Base-by-base conservation (phyloP, 2,797 vertebrate species). In the Xiphophorus birchmanni region DNA sequence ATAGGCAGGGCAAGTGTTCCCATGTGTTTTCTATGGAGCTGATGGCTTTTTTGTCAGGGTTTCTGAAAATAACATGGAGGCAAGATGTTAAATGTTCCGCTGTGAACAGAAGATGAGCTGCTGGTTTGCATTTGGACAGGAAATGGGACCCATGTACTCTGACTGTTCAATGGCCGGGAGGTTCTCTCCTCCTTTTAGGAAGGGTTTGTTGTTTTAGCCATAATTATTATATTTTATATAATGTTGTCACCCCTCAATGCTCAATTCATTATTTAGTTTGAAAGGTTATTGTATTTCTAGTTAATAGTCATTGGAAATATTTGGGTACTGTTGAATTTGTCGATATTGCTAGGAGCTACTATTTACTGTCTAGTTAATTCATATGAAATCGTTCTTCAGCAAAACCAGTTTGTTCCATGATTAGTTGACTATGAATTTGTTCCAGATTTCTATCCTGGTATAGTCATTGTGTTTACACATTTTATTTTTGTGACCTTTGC, bases 1-100 rank as follows among this genome's bases (percentile, higher is more conserved):
- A 83, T 56, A 50, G 67, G 58, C 37, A 81, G 77, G 75, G 29
- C 23, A 76, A 82, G 73, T 77, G 75, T 86, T 81, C 80, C 48
- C 4, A 23, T 71, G 72, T 75, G 72, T 72, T 83, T 84, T 87
- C 45, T 63, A n/a, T 54, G 29, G 23, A 67, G 73, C 48, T 74
- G 44, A 73, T 75, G 72, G 78, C 79, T 89, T 86, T 73, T 65
- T 44, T 9, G 17, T 69, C 40, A 79, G 56, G 47, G 48, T 80
- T 44, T 37, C 32, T 11, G 63, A 58, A 77, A 82, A n/a, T 58
- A 44, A 37, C 10, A 18, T 50, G 52, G 13, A 17, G 26, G 26
- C 21, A 69, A 42, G 37, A 69, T 69, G 21, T 42, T 42, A 26
- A 42, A 69, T 69, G 3, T 69, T 69, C 40, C 10, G 0, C 21